A percentile compares a stretch with the other conserved stretches of the same genome.
Evolutionary conservation across 2,888 invertebrate genomes (phyloP).

Genomic region (Drosophila putrida): DNA sequence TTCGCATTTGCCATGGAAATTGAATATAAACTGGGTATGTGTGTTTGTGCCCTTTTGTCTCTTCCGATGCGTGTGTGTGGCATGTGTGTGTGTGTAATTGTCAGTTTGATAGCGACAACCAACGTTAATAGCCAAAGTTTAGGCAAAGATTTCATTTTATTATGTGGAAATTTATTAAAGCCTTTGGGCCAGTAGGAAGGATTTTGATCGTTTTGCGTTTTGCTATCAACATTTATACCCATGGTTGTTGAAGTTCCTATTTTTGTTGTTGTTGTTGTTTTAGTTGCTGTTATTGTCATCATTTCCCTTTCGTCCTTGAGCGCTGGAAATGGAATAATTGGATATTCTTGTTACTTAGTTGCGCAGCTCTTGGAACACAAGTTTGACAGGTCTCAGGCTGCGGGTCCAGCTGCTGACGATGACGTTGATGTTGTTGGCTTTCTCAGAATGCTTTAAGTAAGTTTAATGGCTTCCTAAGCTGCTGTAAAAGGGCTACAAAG

Average conservation of each 20-base stretch:
- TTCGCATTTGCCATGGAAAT: conserved; percentile 76
- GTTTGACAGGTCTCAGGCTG: conserved; percentile 25
- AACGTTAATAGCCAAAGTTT: conserved; percentile 73
- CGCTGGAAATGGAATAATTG: conserved; percentile 67
- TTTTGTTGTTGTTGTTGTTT: conserved; percentile 13
- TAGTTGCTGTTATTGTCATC: conserved; percentile 28
- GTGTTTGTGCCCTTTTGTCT: conserved; percentile 44
- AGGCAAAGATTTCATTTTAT: conserved; percentile 79
- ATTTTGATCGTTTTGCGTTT: conserved; percentile 68
- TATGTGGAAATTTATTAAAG: conserved; percentile 78
- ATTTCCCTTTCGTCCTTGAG: conserved; percentile 43
- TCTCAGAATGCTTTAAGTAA: conserved; percentile 66
- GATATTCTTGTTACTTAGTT: conserved; percentile 77
- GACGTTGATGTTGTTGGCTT: conserved; percentile 67
- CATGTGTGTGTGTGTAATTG: conserved; percentile 15
- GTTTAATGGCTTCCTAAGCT: conserved; percentile 72
- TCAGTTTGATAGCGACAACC: conserved; percentile 46
- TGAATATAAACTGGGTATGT: conserved; percentile 70
- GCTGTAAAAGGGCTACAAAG: conserved; percentile 49
- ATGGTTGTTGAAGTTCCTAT: conserved; percentile 2
- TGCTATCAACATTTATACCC: conserved; percentile 16
- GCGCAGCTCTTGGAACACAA: conserved; percentile 26
- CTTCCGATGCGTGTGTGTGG: conserved; percentile 32
- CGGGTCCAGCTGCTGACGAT: conserved; percentile 52
- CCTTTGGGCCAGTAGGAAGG: conserved; percentile 62